Evolutionary conservation across 2,113 vertebrate genomes (phyloP).

Genomic region (Hyaena hyaena): DNA sequence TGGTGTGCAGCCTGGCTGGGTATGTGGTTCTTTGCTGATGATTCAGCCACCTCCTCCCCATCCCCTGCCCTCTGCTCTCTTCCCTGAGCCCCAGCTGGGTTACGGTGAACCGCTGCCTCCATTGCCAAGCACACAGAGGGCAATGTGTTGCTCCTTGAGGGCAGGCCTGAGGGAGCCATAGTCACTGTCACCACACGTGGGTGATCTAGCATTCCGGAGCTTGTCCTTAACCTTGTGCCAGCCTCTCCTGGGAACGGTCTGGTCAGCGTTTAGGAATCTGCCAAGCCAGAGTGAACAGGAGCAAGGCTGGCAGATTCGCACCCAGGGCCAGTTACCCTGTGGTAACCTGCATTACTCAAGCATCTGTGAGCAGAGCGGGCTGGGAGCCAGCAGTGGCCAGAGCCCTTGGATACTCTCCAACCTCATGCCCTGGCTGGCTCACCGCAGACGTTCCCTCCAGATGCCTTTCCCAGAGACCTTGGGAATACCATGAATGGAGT

Average conservation of each 20-base stretch:
- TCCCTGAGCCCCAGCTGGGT: neutral
- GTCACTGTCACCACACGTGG: neutral
- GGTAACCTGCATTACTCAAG: neutral
- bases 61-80: neutral
- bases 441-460: neutral
- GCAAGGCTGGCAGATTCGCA: neutral
- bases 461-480: neutral
- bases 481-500: rapidly evolving
- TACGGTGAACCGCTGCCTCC: neutral
- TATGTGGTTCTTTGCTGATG: neutral
- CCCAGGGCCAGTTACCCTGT: rapidly evolving
- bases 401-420: neutral
- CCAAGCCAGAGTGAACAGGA: neutral
- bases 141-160: slow-evolving; percentile 41
- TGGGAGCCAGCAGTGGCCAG: neutral
- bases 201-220: neutral
- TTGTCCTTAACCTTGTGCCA: neutral
- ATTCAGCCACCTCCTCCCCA: neutral
- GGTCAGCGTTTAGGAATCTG: neutral
- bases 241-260: neutral
- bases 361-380: neutral
- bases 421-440: neutral
- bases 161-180: slow-evolving; percentile 50
- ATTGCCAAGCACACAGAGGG: neutral
- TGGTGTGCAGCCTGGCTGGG: neutral